A percentile compares a stretch with the other conserved stretches of the same genome.
Evolutionary conservation across 2,797 vertebrate species (phyloP).

Genomic region (Coreius guichenoti): DNA sequence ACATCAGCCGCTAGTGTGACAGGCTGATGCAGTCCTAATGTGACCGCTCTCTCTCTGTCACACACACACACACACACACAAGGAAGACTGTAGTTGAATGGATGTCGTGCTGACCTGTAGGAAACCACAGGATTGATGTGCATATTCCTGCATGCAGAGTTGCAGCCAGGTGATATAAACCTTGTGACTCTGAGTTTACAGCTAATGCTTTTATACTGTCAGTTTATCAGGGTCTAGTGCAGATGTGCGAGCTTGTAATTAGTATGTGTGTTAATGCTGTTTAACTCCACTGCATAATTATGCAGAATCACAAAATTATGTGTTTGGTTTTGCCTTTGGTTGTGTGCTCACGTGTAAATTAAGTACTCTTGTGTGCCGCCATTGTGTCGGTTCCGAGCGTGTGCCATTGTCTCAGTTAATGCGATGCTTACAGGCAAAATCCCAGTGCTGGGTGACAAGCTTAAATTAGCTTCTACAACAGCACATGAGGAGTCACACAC

Average conservation of each 20-base stretch:
- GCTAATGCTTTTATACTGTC: slow-evolving; percentile 72
- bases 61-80: slow-evolving; percentile 40
- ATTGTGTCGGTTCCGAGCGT: slow-evolving; percentile 23
- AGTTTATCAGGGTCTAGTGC: neutral
- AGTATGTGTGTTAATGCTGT: slow-evolving; percentile 12
- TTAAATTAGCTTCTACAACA: slow-evolving; percentile 62
- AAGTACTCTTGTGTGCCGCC: slow-evolving; percentile 55
- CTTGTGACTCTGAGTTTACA: neutral
- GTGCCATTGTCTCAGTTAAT: slow-evolving; percentile 21
- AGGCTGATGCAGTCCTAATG: slow-evolving; percentile 32
- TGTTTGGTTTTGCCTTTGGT: slow-evolving; percentile 53
- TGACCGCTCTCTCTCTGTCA: slow-evolving; percentile 54
- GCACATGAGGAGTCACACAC: slow-evolving; percentile 55
- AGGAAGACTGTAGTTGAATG: slow-evolving; percentile 33
- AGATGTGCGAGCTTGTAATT: slow-evolving; percentile 3
- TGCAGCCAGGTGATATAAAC: slow-evolving; percentile 15
- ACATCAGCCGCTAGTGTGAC: slow-evolving; percentile 58
- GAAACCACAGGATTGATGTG: slow-evolving; percentile 22
- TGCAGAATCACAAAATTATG: slow-evolving; percentile 18
- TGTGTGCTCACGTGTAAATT: slow-evolving; percentile 62
- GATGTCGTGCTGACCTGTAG: slow-evolving; percentile 34
- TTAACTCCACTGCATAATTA: slow-evolving; percentile 17
- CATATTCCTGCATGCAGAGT: slow-evolving; percentile 80
- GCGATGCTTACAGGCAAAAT: slow-evolving; percentile 52
- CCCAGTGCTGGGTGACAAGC: slow-evolving; percentile 46